Base-by-base conservation (phyloP, 2,113 vertebrate species). In the Neodontobutis hainanensis region DNA sequence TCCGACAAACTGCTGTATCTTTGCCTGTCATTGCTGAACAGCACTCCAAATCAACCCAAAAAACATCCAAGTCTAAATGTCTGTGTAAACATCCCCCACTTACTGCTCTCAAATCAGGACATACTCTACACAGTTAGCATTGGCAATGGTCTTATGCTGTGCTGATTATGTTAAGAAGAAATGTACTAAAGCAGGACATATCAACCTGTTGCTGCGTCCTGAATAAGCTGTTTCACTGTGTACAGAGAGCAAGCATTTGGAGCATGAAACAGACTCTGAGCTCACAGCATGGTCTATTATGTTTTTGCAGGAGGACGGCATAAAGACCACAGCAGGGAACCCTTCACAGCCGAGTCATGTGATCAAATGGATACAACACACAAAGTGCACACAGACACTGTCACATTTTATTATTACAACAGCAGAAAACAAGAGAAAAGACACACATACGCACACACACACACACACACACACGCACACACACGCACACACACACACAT, bases 1-100 rank as follows among this genome's bases (percentile, higher is more conserved):
- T 70, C 59, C 75, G 46, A 8, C 69, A 70, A 70, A 60, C 57
- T 60, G 51, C 16, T 53, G 65, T 77, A 77, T 36, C 51, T 70
- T 50, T 66, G 51, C 60, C 59, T 7, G 12, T 57, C 82, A 76
- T 60, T 73, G 43, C 65, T 0, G n/a, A 53, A 63, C 34, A 35
- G 61, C 5, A 19, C 56, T 68, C 71, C 40, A 42, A 65, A 53
- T 43, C 16, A 9, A 50, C 19, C 40, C 11, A 49, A 8, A 16
- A 49, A 15, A 19, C 15, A 49, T 5, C 38, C 3, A 27, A 40
- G 27, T 34, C 11, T 40, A 15, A 40, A 56, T 58, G 70, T 63
- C 65, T 70, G 11, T 79, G 78, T 52, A 59, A 65, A 52, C 55
- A 43, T 66, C 68, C 35, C 47, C 6, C 56, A 8, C 56, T 27